phyloP scores from a whole-genome alignment of 92 coral and sea anemone species.

The Heteractis magnifica region DNA sequence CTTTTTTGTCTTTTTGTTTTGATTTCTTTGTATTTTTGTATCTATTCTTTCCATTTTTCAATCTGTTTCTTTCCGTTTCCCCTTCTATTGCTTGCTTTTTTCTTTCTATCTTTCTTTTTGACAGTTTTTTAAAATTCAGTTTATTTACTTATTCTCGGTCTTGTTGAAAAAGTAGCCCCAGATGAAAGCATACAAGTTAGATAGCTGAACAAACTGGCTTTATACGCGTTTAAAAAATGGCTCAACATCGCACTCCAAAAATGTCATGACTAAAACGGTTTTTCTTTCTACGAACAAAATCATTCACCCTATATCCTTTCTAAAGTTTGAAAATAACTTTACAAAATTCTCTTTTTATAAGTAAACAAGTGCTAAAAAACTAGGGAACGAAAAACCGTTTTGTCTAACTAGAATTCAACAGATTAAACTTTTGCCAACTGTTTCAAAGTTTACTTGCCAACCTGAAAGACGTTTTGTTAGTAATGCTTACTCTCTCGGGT shows the following conservation, averaged over 20 bases:
- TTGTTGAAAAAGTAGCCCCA: too few relatives aligned
- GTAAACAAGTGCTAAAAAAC: not conserved
- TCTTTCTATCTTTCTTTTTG: too few relatives aligned
- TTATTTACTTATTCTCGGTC: too few relatives aligned
- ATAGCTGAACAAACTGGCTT: too few relatives aligned
- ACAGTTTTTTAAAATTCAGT: too few relatives aligned
- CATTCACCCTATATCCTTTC: not conserved
- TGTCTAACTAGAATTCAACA: not conserved
- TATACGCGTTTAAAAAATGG: too few relatives aligned
- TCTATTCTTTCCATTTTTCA: too few relatives aligned
- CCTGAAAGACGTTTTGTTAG: not conserved
- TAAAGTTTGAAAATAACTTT: not conserved
- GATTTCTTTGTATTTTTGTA: not conserved
- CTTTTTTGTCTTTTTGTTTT: not conserved
- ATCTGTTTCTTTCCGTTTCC: not conserved
- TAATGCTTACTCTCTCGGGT: not conserved
- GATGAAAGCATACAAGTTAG: too few relatives aligned
- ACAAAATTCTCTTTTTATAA: not conserved
- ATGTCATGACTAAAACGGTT: too few relatives aligned
- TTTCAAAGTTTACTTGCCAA: not conserved
- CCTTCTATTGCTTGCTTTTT: too few relatives aligned
- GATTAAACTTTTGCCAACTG: constrained; percentile 10
- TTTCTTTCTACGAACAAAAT: too few relatives aligned
- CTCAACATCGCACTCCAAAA: too few relatives aligned
- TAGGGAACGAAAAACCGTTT: not conserved